A percentile compares a stretch with the other conserved stretches of the same genome.
Evolutionary conservation across 2,888 invertebrate genomes (phyloP).

Genomic region (Drosophila algonquin): DNA sequence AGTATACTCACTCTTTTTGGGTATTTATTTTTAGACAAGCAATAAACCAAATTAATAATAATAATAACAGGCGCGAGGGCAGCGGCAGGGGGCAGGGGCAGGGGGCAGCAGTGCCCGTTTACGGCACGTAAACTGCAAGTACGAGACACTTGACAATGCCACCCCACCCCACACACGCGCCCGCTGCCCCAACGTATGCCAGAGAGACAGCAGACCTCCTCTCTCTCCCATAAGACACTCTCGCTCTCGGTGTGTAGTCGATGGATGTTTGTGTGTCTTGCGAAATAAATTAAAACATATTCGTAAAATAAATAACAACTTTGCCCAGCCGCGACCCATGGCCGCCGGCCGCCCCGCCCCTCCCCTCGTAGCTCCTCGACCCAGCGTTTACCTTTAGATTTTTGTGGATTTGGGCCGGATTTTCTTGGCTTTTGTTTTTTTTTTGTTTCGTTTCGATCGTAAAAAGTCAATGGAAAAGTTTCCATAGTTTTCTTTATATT

Average conservation of each 20-base stretch:
- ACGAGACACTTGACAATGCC: constrained; percentile 46
- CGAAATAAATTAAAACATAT: constrained; percentile 75
- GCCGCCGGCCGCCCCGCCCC: background rate
- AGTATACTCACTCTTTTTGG: constrained; percentile 18
- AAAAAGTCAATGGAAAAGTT: background rate
- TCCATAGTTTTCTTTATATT: background rate
- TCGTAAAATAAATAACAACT: constrained; percentile 71
- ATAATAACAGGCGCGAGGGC: constrained; percentile 28
- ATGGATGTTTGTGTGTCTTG: constrained; percentile 39
- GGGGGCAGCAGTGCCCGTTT: background rate
- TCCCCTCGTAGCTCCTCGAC: background rate
- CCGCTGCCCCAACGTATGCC: constrained; percentile 2
- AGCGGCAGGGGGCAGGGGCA: too few relatives aligned
- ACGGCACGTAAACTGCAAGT: constrained; percentile 39
- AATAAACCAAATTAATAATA: constrained; percentile 46
- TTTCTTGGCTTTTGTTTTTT: constrained; percentile 22
- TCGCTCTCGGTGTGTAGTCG: background rate
- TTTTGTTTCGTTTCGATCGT: constrained; percentile 15
- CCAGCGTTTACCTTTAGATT: constrained; percentile 61
- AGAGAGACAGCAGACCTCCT: constrained; percentile 9
- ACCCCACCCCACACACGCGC: too few relatives aligned
- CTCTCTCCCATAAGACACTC: constrained; percentile 2
- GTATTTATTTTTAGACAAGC: constrained; percentile 53
- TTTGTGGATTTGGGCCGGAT: constrained; percentile 29
- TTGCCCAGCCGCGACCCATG: constrained; percentile 1